Percentiles rank a stretch among this genome's conserved stretches.
Conservation (phyloP, 2,888 invertebrate species). For the Drosophila nr. perissopoda region DNA sequence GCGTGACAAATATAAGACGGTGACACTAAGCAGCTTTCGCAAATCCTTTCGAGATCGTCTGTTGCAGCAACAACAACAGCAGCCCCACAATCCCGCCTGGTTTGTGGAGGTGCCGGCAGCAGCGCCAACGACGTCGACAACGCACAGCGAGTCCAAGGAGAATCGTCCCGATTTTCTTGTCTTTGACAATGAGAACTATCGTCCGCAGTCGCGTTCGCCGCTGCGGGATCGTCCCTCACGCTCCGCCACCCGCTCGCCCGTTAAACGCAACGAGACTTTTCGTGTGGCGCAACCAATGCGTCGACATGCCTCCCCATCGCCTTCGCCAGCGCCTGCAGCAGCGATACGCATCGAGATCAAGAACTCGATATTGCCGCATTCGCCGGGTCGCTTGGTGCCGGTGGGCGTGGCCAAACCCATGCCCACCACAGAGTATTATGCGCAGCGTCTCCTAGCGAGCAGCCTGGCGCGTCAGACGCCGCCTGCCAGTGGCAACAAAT, state of each 20-base stretch:
- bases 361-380: conserved; percentile 83
- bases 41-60: conserved; percentile 84
- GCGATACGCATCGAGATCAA: conserved; percentile 84
- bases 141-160: conserved; percentile 58
- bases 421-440: conserved; percentile 74
- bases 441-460: conserved; percentile 65
- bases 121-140: background rate
- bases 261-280: conserved; percentile 79
- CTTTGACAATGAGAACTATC: conserved; percentile 83
- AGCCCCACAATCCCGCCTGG: conserved; percentile 84
- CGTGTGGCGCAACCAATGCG: conserved; percentile 70
- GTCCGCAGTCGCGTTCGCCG: conserved; percentile 83
- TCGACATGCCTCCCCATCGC: conserved; percentile 61
- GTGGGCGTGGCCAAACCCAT: conserved; percentile 84
- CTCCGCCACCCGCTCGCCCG: conserved; percentile 69
- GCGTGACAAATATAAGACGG: conserved; percentile 83
- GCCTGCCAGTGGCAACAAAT: conserved; percentile 26
- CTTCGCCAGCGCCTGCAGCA: conserved; percentile 28
- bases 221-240: conserved; percentile 72
- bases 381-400: conserved; percentile 83
- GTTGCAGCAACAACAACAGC: conserved; percentile 79
- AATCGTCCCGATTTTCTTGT: conserved; percentile 77
- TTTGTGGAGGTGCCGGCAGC: conserved; percentile 83
- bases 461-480: conserved; percentile 27
- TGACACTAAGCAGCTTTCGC: conserved; percentile 83